phyloP scores from a whole-genome alignment of 1,140 invertebrate genomes.

The Colletes latitarsis region DNA sequence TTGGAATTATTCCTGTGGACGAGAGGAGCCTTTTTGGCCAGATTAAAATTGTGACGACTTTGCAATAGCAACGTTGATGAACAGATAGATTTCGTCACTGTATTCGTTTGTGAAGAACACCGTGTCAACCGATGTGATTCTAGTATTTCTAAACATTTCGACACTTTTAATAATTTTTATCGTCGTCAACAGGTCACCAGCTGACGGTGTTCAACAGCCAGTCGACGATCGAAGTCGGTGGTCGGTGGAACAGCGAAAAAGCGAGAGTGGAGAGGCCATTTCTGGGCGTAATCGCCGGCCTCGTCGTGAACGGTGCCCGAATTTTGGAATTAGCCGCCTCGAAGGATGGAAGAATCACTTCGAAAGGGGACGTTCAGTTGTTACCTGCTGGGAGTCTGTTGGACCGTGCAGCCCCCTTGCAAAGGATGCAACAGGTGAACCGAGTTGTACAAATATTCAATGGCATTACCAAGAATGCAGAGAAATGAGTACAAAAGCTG shows the following conservation, averaged over 20 bases:
- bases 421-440: slow-evolving; percentile 90
- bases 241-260: slow-evolving; percentile 87
- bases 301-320: slow-evolving; percentile 92
- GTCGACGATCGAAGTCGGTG: slow-evolving; percentile 94
- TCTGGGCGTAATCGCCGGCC: slow-evolving; percentile 92
- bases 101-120: too few species aligned
- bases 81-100: too few species aligned
- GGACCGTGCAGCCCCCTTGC: slow-evolving; percentile 87
- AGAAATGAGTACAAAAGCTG: neutral
- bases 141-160: too few species aligned
- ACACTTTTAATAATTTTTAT: neutral
- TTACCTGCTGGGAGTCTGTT: slow-evolving; percentile 85
- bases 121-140: too few species aligned
- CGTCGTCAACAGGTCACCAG: slow-evolving; percentile 86
- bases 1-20: too few species aligned
- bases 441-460: neutral
- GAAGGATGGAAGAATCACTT: slow-evolving; percentile 87
- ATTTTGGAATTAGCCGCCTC: slow-evolving; percentile 93
- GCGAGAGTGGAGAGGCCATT: slow-evolving; percentile 89
- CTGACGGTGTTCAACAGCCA: slow-evolving; percentile 96
- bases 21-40: too few species aligned
- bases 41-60: too few species aligned
- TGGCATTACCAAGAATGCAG: neutral
- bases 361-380: slow-evolving; percentile 88
- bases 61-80: too few species aligned